Base-by-base conservation (phyloP, 2,113 vertebrate species). In the Riparia riparia region DNA sequence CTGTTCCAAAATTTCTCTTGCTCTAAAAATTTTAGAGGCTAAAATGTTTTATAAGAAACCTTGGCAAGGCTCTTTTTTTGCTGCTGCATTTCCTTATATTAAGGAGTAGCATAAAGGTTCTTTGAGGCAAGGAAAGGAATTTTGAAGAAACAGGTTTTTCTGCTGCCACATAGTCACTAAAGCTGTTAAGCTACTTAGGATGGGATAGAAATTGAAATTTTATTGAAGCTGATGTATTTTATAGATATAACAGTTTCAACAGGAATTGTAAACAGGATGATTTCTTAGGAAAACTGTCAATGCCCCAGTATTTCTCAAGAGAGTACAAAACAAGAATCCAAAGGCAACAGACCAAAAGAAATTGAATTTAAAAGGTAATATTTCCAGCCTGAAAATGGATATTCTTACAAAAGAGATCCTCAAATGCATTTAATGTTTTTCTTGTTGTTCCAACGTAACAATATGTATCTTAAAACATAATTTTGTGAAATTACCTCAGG, bases 221-320 rank as follows among this genome's bases (percentile, higher is more conserved):
- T 84, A 89, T 93, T 95, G 90, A 93, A 89, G 39, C 16, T 84
- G 87, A 70, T 66, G 20, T 78, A 63, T 87, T 94, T 94, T 85
- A 78, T 65, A 87, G 42, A 74, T 2, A 32, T 68, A 94, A 89
- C 45, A 39, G 31, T 86, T 96, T 96, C 84, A 86, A 91, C 34
- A 94, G 68, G 78, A 82, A 78, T 29, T 49, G 65, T 94, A 91
- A 94, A 91, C 49, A 91, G 51, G 49, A 49, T 84, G 34, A 82
- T 85, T 87, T 96, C 87, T 79, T 82, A 89, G 56, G 53, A 85
- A 90, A 90, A 79, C 39, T 90, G 82, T 86, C 89, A 84, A 89
- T 94, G 81, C 15, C 14, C 4, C n/a, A 60, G 32, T 50, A 86
- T 91, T 87, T 95, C 90, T 87, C 81, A 74, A 49, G 94, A 91